Percentiles rank a stretch among this genome's conserved stretches.
These are phyloP conservation scores for Platanista minor DNA, from an alignment of 2,113 vertebrate species.

Conservation along the genomic window DNA sequence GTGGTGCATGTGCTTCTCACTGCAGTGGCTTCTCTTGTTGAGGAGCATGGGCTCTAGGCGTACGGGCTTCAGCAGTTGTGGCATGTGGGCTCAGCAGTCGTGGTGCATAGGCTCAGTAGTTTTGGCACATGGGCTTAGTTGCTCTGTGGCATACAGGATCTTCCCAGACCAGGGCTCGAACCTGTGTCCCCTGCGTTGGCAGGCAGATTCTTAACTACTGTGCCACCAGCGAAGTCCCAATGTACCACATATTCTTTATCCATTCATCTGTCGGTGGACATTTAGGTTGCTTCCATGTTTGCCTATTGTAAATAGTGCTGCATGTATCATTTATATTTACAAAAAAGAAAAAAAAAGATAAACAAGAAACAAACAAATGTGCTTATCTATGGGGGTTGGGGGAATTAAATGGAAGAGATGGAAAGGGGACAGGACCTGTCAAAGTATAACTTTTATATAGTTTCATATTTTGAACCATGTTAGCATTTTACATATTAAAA, in stretches of 20 bases:
- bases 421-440: neutral
- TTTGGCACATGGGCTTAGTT: too few relatives aligned
- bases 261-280: neutral
- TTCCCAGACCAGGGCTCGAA: too few relatives aligned
- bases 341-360: neutral
- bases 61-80: too few relatives aligned
- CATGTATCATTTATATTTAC: neutral
- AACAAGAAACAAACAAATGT: neutral
- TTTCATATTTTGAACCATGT: conserved; percentile 2
- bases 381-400: neutral
- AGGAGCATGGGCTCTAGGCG: too few relatives aligned
- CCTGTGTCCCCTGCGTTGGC: too few relatives aligned
- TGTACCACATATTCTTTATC: neutral
- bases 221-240: too few relatives aligned
- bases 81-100: too few relatives aligned
- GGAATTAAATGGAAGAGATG: neutral
- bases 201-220: too few relatives aligned
- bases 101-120: too few relatives aligned
- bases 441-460: neutral
- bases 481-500: neutral
- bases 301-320: neutral
- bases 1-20: too few relatives aligned
- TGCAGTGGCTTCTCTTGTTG: too few relatives aligned
- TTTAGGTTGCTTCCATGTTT: neutral
- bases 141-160: too few relatives aligned